These are phyloP conservation scores for Mugil cephalus DNA, from an alignment of 2,113 vertebrate genomes.

Conservation along the genomic window DNA sequence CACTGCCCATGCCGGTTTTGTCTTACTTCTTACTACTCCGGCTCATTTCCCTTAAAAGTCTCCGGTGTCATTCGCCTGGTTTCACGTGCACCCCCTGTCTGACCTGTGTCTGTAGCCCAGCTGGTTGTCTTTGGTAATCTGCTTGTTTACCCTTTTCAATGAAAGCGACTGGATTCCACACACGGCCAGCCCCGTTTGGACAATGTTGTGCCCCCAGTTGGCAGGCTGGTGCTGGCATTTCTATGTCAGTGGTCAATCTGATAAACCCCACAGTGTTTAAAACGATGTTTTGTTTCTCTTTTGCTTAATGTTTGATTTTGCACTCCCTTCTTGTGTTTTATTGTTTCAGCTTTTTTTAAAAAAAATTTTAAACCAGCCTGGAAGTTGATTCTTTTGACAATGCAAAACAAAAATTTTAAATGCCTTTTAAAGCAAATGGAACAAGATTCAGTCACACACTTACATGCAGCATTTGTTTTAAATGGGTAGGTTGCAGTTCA, in stretches of 20 bases:
- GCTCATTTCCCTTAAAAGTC: slow-evolving; percentile 31
- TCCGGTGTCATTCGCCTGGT: slow-evolving; percentile 1
- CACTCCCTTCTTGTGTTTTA: not conserved
- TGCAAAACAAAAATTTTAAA: no score
- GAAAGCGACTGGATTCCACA: slow-evolving; percentile 68
- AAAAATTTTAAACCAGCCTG: no score
- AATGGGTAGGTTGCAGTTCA: not conserved
- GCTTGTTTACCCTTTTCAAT: slow-evolving; percentile 73
- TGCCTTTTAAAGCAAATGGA: no score
- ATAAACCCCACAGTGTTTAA: slow-evolving; percentile 47
- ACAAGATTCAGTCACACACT: no score
- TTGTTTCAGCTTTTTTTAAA: not conserved
- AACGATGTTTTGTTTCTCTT: not conserved
- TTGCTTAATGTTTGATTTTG: not conserved
- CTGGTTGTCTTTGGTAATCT: slow-evolving; percentile 50
- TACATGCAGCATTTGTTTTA: not conserved
- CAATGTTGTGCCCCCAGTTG: slow-evolving; percentile 35
- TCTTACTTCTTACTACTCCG: slow-evolving; percentile 28
- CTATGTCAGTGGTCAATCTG: slow-evolving; percentile 64
- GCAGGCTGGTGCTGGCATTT: slow-evolving; percentile 63
- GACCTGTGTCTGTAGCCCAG: slow-evolving; percentile 48
- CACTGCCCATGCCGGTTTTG: slow-evolving; percentile 23
- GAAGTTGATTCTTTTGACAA: no score
- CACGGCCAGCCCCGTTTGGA: slow-evolving; percentile 54
- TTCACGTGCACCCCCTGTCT: slow-evolving; percentile 21